A percentile compares a stretch with the other conserved stretches of the same genome.
phyloP scores from a whole-genome alignment of 2,113 vertebrate species.

The Circaetus cinerascens region DNA sequence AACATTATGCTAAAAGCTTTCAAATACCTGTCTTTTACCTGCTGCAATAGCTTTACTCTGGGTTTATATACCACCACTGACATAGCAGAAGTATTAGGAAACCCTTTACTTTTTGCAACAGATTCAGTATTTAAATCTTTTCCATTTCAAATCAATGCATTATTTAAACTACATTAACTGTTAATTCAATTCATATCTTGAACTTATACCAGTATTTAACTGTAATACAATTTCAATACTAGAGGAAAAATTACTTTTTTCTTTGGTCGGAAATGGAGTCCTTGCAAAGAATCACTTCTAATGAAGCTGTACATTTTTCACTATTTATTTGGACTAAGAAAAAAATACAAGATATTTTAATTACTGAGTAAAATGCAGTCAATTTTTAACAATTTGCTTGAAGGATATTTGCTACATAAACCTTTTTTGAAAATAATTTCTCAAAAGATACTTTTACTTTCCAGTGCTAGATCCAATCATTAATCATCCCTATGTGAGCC shows the following conservation, averaged over 20 bases:
- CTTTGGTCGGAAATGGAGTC: neutral
- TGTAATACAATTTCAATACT: neutral
- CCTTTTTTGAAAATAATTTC: neutral
- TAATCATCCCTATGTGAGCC: neutral
- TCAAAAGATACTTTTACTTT: neutral
- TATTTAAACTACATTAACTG: conserved; percentile 37
- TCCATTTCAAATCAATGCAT: neutral
- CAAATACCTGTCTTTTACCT: neutral
- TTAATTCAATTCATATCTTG: conserved; percentile 27
- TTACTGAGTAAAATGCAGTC: neutral
- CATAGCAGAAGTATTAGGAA: neutral
- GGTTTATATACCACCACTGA: neutral
- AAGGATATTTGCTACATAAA: neutral
- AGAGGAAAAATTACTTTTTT: neutral
- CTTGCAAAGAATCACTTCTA: neutral
- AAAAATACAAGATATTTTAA: neutral
- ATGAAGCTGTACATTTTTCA: neutral
- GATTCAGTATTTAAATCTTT: neutral
- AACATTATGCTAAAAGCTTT: neutral
- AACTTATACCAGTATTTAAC: neutral
- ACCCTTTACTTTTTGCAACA: neutral
- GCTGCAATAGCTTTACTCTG: neutral
- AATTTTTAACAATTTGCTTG: neutral
- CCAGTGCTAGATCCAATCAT: neutral
- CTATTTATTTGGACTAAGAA: neutral